Evolutionary conservation across 2,888 invertebrate species (phyloP), one percentile per base, ranked within the genome.

Genomic region (Salticus scenicus): DNA sequence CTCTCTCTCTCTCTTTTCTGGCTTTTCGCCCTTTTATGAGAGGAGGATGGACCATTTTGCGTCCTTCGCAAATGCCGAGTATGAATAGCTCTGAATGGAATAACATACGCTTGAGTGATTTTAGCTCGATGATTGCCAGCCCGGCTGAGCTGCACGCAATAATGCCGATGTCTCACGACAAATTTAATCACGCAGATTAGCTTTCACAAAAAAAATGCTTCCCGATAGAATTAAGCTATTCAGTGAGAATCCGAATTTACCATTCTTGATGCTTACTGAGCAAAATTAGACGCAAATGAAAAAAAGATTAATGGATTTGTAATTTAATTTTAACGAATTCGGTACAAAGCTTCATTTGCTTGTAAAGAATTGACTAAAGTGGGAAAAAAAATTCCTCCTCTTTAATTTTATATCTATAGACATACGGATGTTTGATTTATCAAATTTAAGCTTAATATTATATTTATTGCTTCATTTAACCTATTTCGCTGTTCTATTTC

Each of bases 111-210:
- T 57, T 57, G 24, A 57, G 4, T 57, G 24, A n/a, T 57, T 24
- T 17, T 24, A 24, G 57, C 57, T 24, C 57, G 20, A 57, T 57
- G 57, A 57, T 57, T 57, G 57, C 24, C 24, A 57, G 57, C 57
- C 47, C n/a, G 47, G 47, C 47, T 47, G 2, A 47, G 17, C 47
- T n/a, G 57, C 57, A 57, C 57, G 57, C 57, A 57, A 57, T 57
- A n/a, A 24, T 24, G 20, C 57, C 24, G 57, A 57, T 57, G 24
- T 57, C 57, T 57, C 57, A 57, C 57, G 57, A 57, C 57, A 57
- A 57, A 57, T 57, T 57, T 57, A 57, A 57, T 57, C 57, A 57
- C 57, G 57, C 57, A 57, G 57, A 57, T 57, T 57, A 57, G 12
- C 57, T 57, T 24, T 20, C 57, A 12, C 57, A 24, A 24, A 57